phyloP scores from a whole-genome alignment of 2,797 vertebrate species.

The Synanceia verrucosa region DNA sequence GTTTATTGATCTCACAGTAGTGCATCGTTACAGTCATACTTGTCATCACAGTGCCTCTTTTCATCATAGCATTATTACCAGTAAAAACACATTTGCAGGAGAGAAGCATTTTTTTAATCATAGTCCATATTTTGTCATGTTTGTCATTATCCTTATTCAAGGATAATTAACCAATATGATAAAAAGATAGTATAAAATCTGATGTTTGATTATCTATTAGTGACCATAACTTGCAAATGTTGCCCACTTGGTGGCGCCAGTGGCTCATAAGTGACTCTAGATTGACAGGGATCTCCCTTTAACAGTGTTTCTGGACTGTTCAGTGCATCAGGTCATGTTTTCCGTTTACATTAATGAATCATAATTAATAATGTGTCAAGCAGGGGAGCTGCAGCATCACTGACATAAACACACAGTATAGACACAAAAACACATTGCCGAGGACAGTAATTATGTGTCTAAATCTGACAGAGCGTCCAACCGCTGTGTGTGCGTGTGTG shows the following conservation, averaged over 20 bases:
- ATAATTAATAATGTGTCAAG: neutral
- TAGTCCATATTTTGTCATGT: no score
- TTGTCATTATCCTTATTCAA: neutral
- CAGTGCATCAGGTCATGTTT: neutral
- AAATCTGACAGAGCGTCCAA: constrained; percentile 71
- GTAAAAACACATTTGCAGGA: neutral
- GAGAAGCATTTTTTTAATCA: no score
- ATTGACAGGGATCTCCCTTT: neutral
- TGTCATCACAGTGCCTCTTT: no score
- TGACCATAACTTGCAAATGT: neutral
- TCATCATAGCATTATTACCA: neutral
- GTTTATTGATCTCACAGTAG: no score
- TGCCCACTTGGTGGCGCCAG: constrained; percentile 48
- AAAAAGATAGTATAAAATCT: neutral
- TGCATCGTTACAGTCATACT: no score
- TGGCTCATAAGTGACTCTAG: neutral
- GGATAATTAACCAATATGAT: neutral
- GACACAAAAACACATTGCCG: constrained; percentile 18
- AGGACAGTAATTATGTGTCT: constrained; percentile 70
- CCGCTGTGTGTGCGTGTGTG: constrained; percentile 43
- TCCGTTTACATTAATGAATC: neutral
- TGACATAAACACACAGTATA: constrained; percentile 13
- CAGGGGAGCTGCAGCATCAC: neutral
- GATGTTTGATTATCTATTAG: neutral
- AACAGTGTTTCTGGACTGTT: neutral